These are phyloP conservation scores for Drosophila micromelanica DNA, from an alignment of 1,140 invertebrate species.

Conservation along the genomic window DNA sequence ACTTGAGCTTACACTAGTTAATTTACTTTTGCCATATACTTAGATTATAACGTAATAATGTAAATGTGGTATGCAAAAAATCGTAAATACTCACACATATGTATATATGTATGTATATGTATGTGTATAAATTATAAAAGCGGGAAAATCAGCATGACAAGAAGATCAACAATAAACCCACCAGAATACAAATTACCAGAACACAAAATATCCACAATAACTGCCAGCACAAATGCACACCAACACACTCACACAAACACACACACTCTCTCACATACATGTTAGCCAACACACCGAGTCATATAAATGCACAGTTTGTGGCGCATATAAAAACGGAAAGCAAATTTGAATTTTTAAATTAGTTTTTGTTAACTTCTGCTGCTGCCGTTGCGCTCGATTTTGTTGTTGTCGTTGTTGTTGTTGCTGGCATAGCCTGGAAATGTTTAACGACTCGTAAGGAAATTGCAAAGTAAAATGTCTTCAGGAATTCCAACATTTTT, in stretches of 20 bases:
- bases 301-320: constrained; percentile 81
- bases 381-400: constrained; percentile 46
- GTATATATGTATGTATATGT: background rate
- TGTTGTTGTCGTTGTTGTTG: constrained; percentile 26
- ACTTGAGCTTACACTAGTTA: too few species aligned
- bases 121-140: constrained; percentile 36
- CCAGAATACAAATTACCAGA: constrained; percentile 78
- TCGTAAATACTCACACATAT: background rate
- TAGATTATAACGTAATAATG: constrained; percentile 60
- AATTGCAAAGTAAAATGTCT: constrained; percentile 83
- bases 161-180: constrained; percentile 77
- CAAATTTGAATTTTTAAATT: constrained; percentile 83
- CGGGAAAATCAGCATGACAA: constrained; percentile 51
- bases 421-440: constrained; percentile 70
- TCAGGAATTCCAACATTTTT: constrained; percentile 81
- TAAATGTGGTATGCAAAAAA: constrained; percentile 45
- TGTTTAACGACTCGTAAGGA: constrained; percentile 83
- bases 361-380: constrained; percentile 81
- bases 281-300: constrained; percentile 22
- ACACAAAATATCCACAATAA: constrained; percentile 54
- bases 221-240: constrained; percentile 3
- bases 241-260: constrained; percentile 6
- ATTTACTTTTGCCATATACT: constrained; percentile 3
- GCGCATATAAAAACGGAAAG: constrained; percentile 82
- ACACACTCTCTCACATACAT: background rate